A percentile compares a stretch with the other conserved stretches of the same genome.
Conservation (phyloP, 2,888 invertebrate species). For the Tachina grossa region DNA sequence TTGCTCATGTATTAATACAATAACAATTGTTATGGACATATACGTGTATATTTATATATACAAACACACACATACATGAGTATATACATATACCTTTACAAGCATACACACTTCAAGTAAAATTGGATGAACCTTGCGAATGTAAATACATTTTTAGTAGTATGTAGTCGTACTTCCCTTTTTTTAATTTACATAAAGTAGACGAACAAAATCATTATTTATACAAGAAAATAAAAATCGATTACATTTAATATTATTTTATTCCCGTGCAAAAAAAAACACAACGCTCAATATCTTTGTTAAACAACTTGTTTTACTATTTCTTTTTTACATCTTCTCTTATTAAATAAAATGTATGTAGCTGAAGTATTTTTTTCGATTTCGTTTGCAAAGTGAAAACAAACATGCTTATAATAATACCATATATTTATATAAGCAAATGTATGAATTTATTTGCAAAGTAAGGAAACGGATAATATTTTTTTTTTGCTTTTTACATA, state of each 20-base stretch:
- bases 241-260: slow-evolving; percentile 16
- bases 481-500: too few relatives aligned
- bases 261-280: not conserved
- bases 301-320: not conserved
- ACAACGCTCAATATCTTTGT: not conserved
- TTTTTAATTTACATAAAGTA: slow-evolving; percentile 3
- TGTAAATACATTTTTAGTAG: not conserved
- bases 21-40: too few relatives aligned
- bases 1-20: too few relatives aligned
- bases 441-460: too few relatives aligned
- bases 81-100: too few relatives aligned
- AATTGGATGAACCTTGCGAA: not conserved
- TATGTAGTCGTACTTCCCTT: not conserved
- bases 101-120: not conserved
- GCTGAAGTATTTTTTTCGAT: slow-evolving; percentile 7
- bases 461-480: too few relatives aligned
- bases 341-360: not conserved
- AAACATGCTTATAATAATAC: too few relatives aligned
- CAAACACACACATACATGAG: too few relatives aligned
- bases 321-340: not conserved
- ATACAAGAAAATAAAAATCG: slow-evolving; percentile 5
- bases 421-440: too few relatives aligned
- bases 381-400: not conserved
- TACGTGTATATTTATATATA: too few relatives aligned
- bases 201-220: slow-evolving; percentile 1